A percentile compares a stretch with the other conserved stretches of the same genome.
phyloP scores from a whole-genome alignment of 1,140 invertebrate species.

The Rhysida immarginata region DNA sequence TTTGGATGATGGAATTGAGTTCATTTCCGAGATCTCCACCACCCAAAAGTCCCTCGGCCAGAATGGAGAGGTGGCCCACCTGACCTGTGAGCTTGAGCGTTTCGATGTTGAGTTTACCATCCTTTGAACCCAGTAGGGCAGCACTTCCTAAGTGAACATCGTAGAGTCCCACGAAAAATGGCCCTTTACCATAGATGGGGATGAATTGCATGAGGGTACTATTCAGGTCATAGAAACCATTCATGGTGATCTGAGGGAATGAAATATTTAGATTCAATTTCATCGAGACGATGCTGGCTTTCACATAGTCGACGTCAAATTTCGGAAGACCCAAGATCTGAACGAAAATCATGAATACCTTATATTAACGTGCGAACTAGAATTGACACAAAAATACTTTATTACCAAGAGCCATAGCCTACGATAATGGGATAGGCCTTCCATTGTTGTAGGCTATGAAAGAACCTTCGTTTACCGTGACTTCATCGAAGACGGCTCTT shows the following conservation, averaged over 20 bases:
- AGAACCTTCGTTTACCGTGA: too few relatives aligned
- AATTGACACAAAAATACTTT: too few relatives aligned
- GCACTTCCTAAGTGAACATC: conserved; percentile 5
- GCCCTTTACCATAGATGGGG: conserved; percentile 14
- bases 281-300: not conserved
- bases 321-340: not conserved
- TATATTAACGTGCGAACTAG: too few relatives aligned
- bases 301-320: not conserved
- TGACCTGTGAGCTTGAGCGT: conserved; percentile 4
- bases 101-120: conserved; percentile 11
- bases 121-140: not conserved
- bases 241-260: conserved; percentile 1
- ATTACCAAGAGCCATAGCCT: too few relatives aligned
- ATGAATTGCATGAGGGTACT: conserved; percentile 9
- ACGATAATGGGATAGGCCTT: too few relatives aligned
- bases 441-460: too few relatives aligned
- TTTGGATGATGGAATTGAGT: conserved; percentile 2
- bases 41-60: conserved; percentile 14
- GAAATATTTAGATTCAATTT: not conserved
- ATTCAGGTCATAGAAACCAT: conserved; percentile 10
- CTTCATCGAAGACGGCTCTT: too few relatives aligned
- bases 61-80: conserved; percentile 9
- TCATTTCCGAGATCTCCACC: conserved; percentile 14
- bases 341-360: too few relatives aligned
- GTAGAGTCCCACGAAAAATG: conserved; percentile 12